Evolutionary conservation across 2,797 vertebrate species (phyloP), one percentile per base, ranked within the genome.

Genomic region (Poeciliopsis infans): DNA sequence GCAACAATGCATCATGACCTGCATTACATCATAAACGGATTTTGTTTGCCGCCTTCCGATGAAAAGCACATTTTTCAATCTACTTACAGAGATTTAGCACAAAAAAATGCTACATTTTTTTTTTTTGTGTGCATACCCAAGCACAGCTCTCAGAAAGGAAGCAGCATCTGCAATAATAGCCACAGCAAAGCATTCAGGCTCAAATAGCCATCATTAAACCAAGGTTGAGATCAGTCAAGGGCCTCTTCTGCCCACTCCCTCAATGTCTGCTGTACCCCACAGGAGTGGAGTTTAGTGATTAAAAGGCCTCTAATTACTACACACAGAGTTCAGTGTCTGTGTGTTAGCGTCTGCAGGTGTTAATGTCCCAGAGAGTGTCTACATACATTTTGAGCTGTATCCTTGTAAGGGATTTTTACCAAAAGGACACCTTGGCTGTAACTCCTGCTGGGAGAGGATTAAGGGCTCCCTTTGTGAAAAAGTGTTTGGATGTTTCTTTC

Each of bases 201-300:
- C 85, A 86, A 88, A 89, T 83, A 81, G 84, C 46, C 43, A 91
- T 90, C 91, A 94, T 93, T 93, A 93, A 91, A 88, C 81, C 92
- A 93, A 95, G 92, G 92, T 91, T 93, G 90, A 92, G 93, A 93
- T 95, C 90, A 89, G 90, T 94, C 91, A 91, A 91, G 86, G 88
- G 84, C 86, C 84, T 85, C 77, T 82, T 53, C 81, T 90, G 86
- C 83, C 88, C 86, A 78, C 89, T 89, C 80, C 79, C 77, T 70
- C 80, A 73, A 82, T 70, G 85, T 90, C 82, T 89, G 82, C 85
- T 80, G 78, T 79, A 87, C 89, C 86, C 88, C 89, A 83, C 88
- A 87, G 88, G 90, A 92, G 77, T 75, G 77, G 78, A 91, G 87
- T 92, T 89, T 89, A 90, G 90, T 92, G 91, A 93, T 93, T 95